Evolutionary conservation across 2,888 invertebrate species (phyloP), one percentile per base, ranked within the genome.

Genomic region (Sycophila texana): DNA sequence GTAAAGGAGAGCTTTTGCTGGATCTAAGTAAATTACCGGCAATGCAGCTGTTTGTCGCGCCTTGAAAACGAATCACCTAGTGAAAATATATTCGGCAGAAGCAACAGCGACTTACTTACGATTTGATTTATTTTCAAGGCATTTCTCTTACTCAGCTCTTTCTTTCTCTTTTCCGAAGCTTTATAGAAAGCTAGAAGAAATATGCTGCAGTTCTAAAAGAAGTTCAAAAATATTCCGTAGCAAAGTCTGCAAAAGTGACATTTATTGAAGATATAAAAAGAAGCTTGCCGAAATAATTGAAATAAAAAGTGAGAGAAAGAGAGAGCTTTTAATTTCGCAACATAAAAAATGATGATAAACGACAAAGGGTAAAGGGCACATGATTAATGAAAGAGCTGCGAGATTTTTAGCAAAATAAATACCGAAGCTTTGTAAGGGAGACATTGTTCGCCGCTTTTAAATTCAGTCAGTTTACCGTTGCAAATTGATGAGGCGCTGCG

Each of bases 71-170:
- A 74, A 74, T 74, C 70, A 30, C 57, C 67, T 57, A 39, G 18
- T 65, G 70, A 70, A 75, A 75, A 74, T 72, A 66, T 72, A 65
- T 72, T 66, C 47, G 70, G 60, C 60, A 67, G 71, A 74, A 67
- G 71, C 71, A 16, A 74, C 51, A 67, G 65, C 63, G 79, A 75
- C 71, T 79, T 67, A 60, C 66, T 70, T 71, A 16, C 51, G 65
- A 79, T 79, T 79, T 79, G 74, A 74, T 79, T 75, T 75, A 71
- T 75, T 79, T 66, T 26, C 30, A 26, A 47, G 39, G 30, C 79
- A n/a, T 61, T 65, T 65, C 58, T 74, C 79, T 63, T 20, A n/a
- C n/a, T 12, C 70, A 30, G 58, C 22, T 51, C 60, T 39, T 66
- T 60, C 49, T 68, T 20, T 47, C 55, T 13, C 58, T 57, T 53